These are phyloP conservation scores for Myoxocephalus aenaeus DNA, from an alignment of 2,797 vertebrate genomes.

Conservation along the genomic window DNA sequence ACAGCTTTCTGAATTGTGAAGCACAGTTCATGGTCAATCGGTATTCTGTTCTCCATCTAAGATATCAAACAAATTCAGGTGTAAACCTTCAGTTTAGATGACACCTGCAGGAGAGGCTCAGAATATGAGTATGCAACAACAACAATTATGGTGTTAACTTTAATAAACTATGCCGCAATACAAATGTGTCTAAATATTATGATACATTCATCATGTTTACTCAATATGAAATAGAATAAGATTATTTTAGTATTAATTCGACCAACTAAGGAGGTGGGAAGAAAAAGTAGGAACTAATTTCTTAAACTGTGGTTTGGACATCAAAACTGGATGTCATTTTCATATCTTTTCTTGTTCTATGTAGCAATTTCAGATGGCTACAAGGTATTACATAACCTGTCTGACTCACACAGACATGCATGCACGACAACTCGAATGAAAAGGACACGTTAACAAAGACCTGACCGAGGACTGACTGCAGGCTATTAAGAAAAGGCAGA, in stretches of 20 bases:
- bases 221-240: too few relatives aligned
- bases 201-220: background rate
- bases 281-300: background rate
- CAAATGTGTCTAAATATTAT: too few relatives aligned
- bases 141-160: too few relatives aligned
- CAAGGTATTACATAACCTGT: constrained; percentile 7
- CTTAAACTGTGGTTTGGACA: background rate
- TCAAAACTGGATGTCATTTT: background rate
- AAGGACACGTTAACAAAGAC: constrained; percentile 50
- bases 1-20: too few relatives aligned
- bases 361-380: background rate
- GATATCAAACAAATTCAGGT: background rate
- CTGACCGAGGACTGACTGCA: constrained; percentile 35
- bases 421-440: constrained; percentile 29
- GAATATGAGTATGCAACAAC: too few relatives aligned
- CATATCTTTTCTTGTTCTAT: background rate
- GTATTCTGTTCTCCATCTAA: background rate
- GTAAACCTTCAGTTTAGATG: background rate
- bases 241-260: background rate
- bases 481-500: constrained; percentile 44
- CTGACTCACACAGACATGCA: background rate
- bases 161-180: too few relatives aligned
- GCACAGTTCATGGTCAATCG: too few relatives aligned
- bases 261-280: background rate
- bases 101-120: too few relatives aligned